phyloP scores from a whole-genome alignment of 2,888 invertebrate species.

The Micoletzkya japonica region DNA sequence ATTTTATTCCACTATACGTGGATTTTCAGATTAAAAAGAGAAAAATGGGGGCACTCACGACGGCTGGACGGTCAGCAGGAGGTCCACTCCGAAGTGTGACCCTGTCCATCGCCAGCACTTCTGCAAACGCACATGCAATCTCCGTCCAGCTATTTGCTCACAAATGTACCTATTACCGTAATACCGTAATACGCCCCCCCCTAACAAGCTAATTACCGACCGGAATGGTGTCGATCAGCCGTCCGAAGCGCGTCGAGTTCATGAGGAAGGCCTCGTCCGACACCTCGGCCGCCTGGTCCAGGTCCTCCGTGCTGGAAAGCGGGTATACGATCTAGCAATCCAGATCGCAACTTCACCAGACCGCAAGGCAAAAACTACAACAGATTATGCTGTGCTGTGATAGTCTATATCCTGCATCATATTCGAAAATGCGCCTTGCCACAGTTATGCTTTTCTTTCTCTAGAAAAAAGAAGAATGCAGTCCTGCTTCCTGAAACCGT shows the following conservation, averaged over 20 bases:
- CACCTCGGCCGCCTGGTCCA: background rate
- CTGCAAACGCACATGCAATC: too few relatives aligned
- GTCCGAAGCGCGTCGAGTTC: constrained; percentile 12
- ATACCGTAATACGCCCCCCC: background rate
- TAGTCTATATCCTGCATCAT: background rate
- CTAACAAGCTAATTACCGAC: too few relatives aligned
- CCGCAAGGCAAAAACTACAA: too few relatives aligned
- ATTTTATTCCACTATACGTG: too few relatives aligned
- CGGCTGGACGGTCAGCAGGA: constrained; percentile 38
- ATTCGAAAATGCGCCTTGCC: background rate
- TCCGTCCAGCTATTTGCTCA: too few relatives aligned
- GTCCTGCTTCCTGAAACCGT: too few relatives aligned
- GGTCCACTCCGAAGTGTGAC: constrained; percentile 51
- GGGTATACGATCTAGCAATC: too few relatives aligned
- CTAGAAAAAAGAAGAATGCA: too few relatives aligned
- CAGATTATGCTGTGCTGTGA: too few relatives aligned
- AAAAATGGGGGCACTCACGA: background rate
- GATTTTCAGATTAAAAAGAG: background rate
- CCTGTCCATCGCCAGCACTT: constrained; percentile 57
- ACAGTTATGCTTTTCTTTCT: too few relatives aligned
- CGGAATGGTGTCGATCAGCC: constrained; percentile 1
- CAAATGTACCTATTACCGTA: background rate
- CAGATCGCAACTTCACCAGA: too few relatives aligned
- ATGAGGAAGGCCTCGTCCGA: constrained; percentile 15
- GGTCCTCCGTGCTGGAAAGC: too few relatives aligned